Base-by-base conservation (phyloP, 2,888 invertebrate genomes). In the Drosophila colorata region DNA sequence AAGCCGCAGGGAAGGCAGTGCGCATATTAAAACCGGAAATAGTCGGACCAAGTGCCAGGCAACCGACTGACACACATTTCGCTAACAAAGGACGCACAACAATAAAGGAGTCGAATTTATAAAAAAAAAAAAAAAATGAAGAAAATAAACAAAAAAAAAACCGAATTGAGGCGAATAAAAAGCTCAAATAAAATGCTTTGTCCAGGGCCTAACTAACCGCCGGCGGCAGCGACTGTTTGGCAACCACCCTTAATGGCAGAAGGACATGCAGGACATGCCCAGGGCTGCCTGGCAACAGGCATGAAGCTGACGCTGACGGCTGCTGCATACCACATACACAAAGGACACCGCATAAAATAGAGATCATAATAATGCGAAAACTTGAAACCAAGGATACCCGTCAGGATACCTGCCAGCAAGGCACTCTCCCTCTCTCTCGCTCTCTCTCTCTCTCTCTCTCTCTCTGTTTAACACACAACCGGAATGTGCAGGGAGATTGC, bases 181-280 rank as follows among this genome's bases (percentile, higher is more conserved):
- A 89, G 85, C 85, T 89, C 86, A 74, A 86, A 87, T 82, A 85
- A 85, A 85, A 85, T 79, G 88, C 77, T 87, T 87, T 89, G 86
- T 85, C 77, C 89, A 81, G 73, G 65, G 64, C 79, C 85, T 80
- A 87, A 86, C 80, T 87, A 89, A 87, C 78, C 85, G 78, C 85
- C 73, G 73, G 76, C 72, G 80, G 67, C 70, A 59, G 63, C 18
- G 58, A 63, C 55, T 43, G 38, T 38, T 33, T n/a, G 61, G 23
- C 55, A 69, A 76, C 84, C 73, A 89, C 89, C 89, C 87, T 82
- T 88, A 88, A 81, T 76, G 69, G 68, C 70, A 81, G 69, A 64
- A 87, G 85, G 87, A 87, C 88, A 84, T 84, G 83, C 82, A 84
- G 74, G 82, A 80, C 78, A 80, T 75, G 74, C 69, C 68, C 49